Base-by-base conservation (phyloP, 2,113 vertebrate species). In the Gadus chalcogrammus region DNA sequence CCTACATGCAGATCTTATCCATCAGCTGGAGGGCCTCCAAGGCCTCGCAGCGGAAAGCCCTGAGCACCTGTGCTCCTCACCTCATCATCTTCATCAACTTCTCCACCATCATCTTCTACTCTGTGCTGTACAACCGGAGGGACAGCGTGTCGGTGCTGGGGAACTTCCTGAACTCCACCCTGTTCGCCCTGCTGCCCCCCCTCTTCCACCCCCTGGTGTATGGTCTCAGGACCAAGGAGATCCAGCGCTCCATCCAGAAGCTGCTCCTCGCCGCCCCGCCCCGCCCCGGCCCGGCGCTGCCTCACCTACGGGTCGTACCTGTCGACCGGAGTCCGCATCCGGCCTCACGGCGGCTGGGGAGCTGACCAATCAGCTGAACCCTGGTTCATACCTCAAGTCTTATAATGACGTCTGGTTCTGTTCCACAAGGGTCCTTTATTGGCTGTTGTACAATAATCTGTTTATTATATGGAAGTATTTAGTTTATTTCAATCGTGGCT, bases 11-110 rank as follows among this genome's bases (percentile, higher is more conserved):
- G 68, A 86, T 88, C 52, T 69, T 88, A 27, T 38, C 20, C 63
- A 79, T 88, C 6, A 74, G 82, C 69, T 71, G 80, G 35, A 86
- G 74, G 24, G 70, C 79, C 13, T 84, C 86, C 65, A 72, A 61
- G 38, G 82, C 72, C 8, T 73, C 84, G 12, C 75, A 67, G 28
- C 68, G 64, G 16, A 88, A 88, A 62, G 84, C 86, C 22, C 15
- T 86, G 48, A 79, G 76, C 56, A 86, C 84, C 2, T 88, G 84
- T 56, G 67, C 76, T 0, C 84, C 84, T 13, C 86, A 88, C 48
- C 74, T 88, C 38, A 83, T 86, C 15, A 81, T 79, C 15, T 85
- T 86, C 62, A 79, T 78, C 1, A 88, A 86, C 73, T 88, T 86
- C 61, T 82, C 81, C 11, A 16, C 68, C 0, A 76, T 80, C n/a